phyloP scores from a whole-genome alignment of 2,113 vertebrate genomes.

The Acrocephalus arundinaceus region DNA sequence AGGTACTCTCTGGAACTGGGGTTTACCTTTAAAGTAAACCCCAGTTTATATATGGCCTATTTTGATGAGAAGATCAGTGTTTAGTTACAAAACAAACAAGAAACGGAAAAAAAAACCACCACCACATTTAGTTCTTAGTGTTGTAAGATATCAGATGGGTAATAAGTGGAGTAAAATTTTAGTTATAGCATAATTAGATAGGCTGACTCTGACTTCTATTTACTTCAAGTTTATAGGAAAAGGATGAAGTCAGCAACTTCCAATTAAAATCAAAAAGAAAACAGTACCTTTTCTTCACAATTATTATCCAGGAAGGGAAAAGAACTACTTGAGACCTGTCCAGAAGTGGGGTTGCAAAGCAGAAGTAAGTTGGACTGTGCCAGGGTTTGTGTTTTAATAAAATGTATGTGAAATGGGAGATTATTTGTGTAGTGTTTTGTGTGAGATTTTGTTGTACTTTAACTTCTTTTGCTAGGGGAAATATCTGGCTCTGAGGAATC shows the following conservation, averaged over 20 bases:
- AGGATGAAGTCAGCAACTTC: background rate
- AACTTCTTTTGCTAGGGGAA: background rate
- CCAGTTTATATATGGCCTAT: background rate
- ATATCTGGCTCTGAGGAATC: background rate
- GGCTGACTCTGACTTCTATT: background rate
- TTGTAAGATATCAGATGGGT: background rate
- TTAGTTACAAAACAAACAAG: background rate
- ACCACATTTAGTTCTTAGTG: background rate
- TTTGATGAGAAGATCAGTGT: background rate
- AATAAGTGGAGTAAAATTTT: background rate
- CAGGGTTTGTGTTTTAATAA: background rate
- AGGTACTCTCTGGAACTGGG: background rate
- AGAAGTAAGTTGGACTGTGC: background rate
- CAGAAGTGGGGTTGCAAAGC: background rate
- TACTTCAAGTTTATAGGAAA: background rate
- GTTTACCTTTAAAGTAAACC: background rate
- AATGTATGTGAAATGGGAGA: background rate
- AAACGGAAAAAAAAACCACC: background rate
- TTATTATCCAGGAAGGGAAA: background rate
- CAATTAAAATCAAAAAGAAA: background rate
- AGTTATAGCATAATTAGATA: background rate
- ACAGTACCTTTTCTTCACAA: background rate
- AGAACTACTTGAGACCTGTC: background rate
- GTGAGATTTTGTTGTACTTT: background rate
- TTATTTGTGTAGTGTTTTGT: background rate